Evolutionary conservation across 2,888 invertebrate genomes (phyloP), one percentile per base, ranked within the genome.

Genomic region (Drosophila tanythrix): DNA sequence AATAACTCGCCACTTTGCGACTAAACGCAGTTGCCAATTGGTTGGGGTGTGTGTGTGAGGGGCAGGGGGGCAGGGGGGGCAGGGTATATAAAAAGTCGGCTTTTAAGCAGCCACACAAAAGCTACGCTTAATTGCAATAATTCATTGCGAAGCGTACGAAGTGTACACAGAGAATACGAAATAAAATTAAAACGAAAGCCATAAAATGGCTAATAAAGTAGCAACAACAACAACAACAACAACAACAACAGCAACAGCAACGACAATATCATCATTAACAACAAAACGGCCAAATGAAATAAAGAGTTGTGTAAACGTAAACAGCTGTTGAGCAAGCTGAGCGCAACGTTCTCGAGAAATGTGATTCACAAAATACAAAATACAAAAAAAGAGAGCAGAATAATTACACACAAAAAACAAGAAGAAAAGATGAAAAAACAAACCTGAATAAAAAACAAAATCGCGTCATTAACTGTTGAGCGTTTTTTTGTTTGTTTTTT

Each of bases 101-200:
- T 79, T 67, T 85, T 82, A 65, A 86, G 86, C 79, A 75, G 83
- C 73, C 74, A 83, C 81, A 83, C 83, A 88, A 85, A 70, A 78
- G 67, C 70, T 74, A 77, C 74, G 83, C 81, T 85, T 89, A 89
- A 89, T 89, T 89, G 88, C 88, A 89, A 89, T 89, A 87, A 80
- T 85, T 88, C 83, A 86, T 82, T 85, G 79, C 80, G 78, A 74
- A 73, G 75, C 83, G 56, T 27, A 36, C 36, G 51, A 73, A 70
- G 51, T 51, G 59, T 70, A 68, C 35, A 61, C 46, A 56, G 50
- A 79, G 52, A 61, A 71, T 66, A 65, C 69, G 69, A 76, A 60
- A 73, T 61, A 74, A 79, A 81, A 78, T 75, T 72, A 74, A 79
- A 86, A 79, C 75, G 73, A 83, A 80, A 83, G 69, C 76, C 76